Evolutionary conservation across 2,888 invertebrate genomes (phyloP).

Genomic region (Itoplectis maculator): DNA sequence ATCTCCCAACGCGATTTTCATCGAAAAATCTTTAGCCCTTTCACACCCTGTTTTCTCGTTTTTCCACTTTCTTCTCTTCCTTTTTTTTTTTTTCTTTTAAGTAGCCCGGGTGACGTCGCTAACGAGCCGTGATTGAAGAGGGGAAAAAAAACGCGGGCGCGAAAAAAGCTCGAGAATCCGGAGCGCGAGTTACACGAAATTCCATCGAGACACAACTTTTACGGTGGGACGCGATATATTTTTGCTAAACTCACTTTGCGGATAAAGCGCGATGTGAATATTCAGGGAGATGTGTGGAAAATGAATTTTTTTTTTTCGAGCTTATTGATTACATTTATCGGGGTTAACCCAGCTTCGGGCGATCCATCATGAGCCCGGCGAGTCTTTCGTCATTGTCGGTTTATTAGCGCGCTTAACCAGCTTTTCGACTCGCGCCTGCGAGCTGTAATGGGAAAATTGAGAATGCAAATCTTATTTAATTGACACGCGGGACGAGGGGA

Average conservation of each 20-base stretch:
- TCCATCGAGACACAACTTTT: neutral
- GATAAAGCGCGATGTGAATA: neutral
- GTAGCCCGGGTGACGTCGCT: neutral
- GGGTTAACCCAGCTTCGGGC: neutral
- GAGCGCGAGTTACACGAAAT: no score
- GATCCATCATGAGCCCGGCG: conserved; percentile 31
- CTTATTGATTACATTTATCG: conserved; percentile 17
- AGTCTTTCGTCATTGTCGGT: conserved; percentile 26
- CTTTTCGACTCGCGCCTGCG: neutral
- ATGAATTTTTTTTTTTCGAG: neutral
- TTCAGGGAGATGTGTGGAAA: neutral
- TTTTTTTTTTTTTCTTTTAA: conserved; percentile 7
- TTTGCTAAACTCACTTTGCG: neutral
- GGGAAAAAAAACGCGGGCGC: neutral
- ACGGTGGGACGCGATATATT: neutral
- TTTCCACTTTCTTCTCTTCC: conserved; percentile 14
- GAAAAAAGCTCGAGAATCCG: neutral
- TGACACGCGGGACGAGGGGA: neutral
- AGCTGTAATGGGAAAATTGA: neutral
- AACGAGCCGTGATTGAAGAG: conserved; percentile 28
- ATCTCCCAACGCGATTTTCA: conserved; percentile 69
- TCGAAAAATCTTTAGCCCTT: conserved; percentile 64
- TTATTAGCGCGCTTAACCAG: conserved; percentile 19
- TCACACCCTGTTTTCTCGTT: conserved; percentile 34
- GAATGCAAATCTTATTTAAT: conserved; percentile 14